Evolutionary conservation across 2,797 vertebrate species (phyloP).

Genomic region (Tragelaphus eurycerus): DNA sequence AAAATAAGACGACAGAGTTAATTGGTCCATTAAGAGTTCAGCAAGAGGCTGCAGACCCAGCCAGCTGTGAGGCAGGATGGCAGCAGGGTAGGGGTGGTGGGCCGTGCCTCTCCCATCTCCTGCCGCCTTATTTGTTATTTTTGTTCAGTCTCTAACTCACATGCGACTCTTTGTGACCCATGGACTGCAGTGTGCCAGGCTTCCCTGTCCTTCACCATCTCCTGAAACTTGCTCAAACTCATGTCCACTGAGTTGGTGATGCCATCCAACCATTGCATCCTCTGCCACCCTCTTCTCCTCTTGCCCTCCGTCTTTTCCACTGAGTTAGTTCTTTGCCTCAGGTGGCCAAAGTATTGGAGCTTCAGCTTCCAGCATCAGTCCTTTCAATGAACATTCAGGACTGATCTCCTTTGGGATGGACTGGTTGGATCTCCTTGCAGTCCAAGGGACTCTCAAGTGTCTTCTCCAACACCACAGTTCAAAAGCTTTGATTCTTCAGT

Average conservation of each 20-base stretch:
- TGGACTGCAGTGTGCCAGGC: neutral
- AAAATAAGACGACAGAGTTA: constrained; percentile 9
- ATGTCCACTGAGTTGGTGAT: neutral
- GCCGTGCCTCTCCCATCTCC: neutral
- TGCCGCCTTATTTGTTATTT: neutral
- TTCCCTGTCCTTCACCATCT: neutral
- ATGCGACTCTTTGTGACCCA: neutral
- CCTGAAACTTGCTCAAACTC: neutral
- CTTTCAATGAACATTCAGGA: neutral
- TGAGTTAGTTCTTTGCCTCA: neutral
- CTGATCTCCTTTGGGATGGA: neutral
- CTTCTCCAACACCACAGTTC: neutral
- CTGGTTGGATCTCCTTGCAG: neutral
- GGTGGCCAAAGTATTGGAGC: neutral
- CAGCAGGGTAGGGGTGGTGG: accelerated
- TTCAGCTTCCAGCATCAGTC: neutral
- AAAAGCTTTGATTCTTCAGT: neutral
- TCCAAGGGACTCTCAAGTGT: neutral
- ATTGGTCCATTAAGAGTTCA: neutral
- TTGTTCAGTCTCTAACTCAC: neutral
- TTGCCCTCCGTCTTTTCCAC: neutral
- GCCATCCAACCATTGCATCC: neutral
- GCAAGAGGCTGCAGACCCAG: neutral
- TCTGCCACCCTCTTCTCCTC: neutral
- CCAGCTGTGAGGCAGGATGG: accelerated